Base-by-base conservation (phyloP, 2,797 vertebrate genomes). In the Falco columbarius region DNA sequence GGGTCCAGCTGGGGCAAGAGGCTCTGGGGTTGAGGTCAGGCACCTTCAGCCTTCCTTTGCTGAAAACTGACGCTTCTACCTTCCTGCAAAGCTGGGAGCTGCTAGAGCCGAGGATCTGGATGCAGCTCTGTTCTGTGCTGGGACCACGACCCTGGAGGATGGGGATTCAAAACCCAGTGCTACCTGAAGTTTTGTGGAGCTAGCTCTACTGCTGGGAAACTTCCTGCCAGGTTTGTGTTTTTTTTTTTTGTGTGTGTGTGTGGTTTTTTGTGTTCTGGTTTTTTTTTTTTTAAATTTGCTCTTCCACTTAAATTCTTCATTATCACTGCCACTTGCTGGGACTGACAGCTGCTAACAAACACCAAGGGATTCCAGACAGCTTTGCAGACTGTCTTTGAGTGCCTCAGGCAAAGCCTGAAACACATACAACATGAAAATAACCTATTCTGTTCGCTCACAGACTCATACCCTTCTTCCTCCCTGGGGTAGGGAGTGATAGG, bases 321-420 rank as follows among this genome's bases (percentile, higher is more conserved):
- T 89, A 79, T 74, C 17, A 2, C 70, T 95, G 93, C 90, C 77
- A 29, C 85, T 97, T 46, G 91, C 94, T 79, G 87, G 91, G 93
- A 40, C 93, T 11, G 30, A 62, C 96, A 97, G 91, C 95, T 95
- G 95, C 94, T 95, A 90, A 86, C 93, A 91, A 59, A 89, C 73
- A 72, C 96, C 94, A 3, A 83, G 96, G 93, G 93, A 92, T 44
- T 86, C 10, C 90, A 67, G 87, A 22, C 85, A 95, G 95, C 80
- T 93, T 70, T 86, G 62, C 88, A 93, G 76, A 4, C 68, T 62
- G 4, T 26, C 61, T 86, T 3, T 0, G 79, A 96, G 70, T 32
- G 94, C 96, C 82, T 94, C 62, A 4, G 95, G 93, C 95, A 90
- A 92, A 89, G 95, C 90, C 94, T 92, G 82, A 2, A 70, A 86